Percentiles rank a stretch among this genome's conserved stretches.
Evolutionary conservation across 2,113 vertebrate genomes (phyloP).

Genomic region (Platichthys stellatus): DNA sequence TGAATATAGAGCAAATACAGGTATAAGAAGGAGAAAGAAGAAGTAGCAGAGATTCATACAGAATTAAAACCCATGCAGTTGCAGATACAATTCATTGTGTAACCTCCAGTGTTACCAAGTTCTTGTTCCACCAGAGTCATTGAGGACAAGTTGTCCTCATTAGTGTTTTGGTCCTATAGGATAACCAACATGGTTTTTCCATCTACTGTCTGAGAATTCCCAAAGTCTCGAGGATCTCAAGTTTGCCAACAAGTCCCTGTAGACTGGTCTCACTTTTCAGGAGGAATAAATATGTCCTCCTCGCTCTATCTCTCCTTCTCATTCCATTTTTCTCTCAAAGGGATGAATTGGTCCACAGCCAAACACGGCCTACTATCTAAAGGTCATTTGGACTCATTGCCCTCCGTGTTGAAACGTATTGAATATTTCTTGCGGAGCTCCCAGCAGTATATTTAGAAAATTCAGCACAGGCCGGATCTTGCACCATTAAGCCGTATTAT

Average conservation of each 20-base stretch:
- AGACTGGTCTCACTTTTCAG: slow-evolving; percentile 73
- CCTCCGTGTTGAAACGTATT: slow-evolving; percentile 60
- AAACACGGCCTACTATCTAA: slow-evolving; percentile 69
- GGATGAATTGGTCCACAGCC: slow-evolving; percentile 65
- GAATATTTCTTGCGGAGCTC: slow-evolving; percentile 62
- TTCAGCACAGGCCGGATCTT: slow-evolving; percentile 37
- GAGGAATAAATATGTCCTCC: slow-evolving; percentile 70
- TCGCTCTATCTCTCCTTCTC: slow-evolving; percentile 54
- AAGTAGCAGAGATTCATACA: background rate
- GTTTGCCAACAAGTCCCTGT: slow-evolving; percentile 73
- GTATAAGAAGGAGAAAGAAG: background rate
- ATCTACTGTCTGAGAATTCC: slow-evolving; percentile 64
- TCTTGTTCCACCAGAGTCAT: slow-evolving; percentile 41
- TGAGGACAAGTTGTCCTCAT: slow-evolving; percentile 44
- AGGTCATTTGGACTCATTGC: slow-evolving; percentile 75
- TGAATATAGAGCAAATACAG: background rate
- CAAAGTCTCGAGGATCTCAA: slow-evolving; percentile 55
- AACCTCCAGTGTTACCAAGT: slow-evolving; percentile 34
- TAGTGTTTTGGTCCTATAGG: slow-evolving; percentile 44
- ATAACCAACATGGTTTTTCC: slow-evolving; percentile 58
- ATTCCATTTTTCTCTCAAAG: slow-evolving; percentile 68
- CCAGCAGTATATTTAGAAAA: slow-evolving; percentile 64
- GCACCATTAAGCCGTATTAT: slow-evolving; percentile 44
- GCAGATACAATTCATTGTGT: background rate
- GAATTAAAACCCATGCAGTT: slow-evolving; percentile 1